These are phyloP conservation scores for Philopotamus ludificatus DNA, from an alignment of 1,140 invertebrate species.

Conservation along the genomic window DNA sequence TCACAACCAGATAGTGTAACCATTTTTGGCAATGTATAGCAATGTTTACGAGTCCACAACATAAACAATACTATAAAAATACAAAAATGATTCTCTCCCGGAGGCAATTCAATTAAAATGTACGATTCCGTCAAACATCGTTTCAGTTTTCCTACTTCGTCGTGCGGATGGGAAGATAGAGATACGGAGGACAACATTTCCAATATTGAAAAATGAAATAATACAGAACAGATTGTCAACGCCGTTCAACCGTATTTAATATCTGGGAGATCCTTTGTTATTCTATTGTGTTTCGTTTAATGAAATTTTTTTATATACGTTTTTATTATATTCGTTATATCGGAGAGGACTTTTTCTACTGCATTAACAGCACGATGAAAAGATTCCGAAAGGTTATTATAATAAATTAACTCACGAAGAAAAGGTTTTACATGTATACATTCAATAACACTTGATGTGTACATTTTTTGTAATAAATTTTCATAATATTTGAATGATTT, in stretches of 20 bases:
- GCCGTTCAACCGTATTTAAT: not conserved
- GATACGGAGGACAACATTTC: not conserved
- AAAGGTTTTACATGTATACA: no score
- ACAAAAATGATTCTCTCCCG: not conserved
- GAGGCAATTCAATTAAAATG: not conserved
- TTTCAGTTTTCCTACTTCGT: not conserved
- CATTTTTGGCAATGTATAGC: slow-evolving; percentile 10
- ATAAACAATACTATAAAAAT: not conserved
- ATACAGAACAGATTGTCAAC: not conserved
- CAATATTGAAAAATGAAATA: not conserved
- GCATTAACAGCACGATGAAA: no score
- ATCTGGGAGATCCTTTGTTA: not conserved
- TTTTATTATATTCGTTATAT: no score
- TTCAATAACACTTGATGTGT: no score
- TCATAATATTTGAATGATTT: no score
- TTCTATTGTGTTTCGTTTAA: no score
- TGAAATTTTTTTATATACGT: no score
- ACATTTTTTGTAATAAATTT: no score
- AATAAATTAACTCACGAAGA: no score
- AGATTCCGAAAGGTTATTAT: no score
- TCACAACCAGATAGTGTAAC: slow-evolving; percentile 13
- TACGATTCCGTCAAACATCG: not conserved
- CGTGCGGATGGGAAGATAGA: no score
- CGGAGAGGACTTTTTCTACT: no score
- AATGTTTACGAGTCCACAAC: not conserved